Evolutionary conservation across 2,797 vertebrate species (phyloP).

Genomic region (Argya squamiceps): DNA sequence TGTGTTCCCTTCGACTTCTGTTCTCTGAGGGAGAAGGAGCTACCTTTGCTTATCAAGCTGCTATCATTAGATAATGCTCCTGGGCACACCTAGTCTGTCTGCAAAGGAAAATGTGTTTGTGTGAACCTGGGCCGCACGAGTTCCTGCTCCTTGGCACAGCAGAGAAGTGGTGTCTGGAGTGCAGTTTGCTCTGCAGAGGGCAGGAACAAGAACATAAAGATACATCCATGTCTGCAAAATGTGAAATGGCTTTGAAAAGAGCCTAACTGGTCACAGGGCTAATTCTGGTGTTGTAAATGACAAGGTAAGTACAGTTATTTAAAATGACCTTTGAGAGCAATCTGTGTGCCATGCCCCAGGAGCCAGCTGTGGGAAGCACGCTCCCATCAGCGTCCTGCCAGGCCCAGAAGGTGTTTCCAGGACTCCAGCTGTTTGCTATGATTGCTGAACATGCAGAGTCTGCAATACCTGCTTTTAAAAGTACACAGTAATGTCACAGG

Average conservation of each 20-base stretch:
- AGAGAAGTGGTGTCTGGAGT: not conserved
- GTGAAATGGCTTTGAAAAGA: not conserved
- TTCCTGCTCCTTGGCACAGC: not conserved
- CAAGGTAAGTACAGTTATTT: not conserved
- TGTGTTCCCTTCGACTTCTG: not conserved
- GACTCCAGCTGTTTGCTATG: constrained; percentile 26
- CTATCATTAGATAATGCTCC: not conserved
- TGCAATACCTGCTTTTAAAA: not conserved
- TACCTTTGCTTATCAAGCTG: not conserved
- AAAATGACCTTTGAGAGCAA: constrained; percentile 16
- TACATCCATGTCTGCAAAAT: not conserved
- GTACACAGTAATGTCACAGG: not conserved
- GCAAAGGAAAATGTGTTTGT: not conserved
- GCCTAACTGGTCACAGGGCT: not conserved
- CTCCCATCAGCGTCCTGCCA: not conserved
- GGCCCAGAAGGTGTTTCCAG: not conserved
- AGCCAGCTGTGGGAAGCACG: not conserved
- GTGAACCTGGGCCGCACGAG: rapidly evolving
- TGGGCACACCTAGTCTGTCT: not conserved
- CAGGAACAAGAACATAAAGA: not conserved
- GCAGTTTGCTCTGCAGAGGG: not conserved
- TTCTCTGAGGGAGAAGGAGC: not conserved
- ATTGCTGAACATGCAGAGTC: not conserved
- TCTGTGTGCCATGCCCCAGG: not conserved
- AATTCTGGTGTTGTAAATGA: not conserved